Evolutionary conservation across 2,797 vertebrate genomes (phyloP).

Genomic region (Geotria australis): DNA sequence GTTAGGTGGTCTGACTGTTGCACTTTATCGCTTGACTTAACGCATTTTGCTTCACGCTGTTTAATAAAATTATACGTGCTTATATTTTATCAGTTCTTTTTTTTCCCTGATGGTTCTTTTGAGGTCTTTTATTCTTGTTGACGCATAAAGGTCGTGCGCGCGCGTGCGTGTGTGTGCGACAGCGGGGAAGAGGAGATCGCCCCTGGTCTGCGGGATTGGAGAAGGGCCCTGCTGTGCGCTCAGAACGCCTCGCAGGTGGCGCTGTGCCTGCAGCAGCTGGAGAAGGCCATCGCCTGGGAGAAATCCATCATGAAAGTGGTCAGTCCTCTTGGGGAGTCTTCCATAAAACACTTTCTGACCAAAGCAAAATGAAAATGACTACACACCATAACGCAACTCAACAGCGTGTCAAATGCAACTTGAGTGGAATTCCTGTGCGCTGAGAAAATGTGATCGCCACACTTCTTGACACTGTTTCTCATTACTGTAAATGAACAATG

Average conservation of each 20-base stretch:
- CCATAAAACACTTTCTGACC: constrained; percentile 7
- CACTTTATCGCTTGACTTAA: too few species aligned
- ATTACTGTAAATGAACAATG: too few species aligned
- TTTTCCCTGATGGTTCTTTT: constrained; percentile 6
- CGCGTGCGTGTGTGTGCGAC: constrained; percentile 3
- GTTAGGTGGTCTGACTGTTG: too few species aligned
- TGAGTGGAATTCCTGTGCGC: too few species aligned
- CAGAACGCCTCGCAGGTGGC: constrained; percentile 81
- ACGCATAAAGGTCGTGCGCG: background rate
- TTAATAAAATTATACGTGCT: too few species aligned
- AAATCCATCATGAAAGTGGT: constrained; percentile 99
- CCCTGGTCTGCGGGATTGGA: constrained; percentile 85
- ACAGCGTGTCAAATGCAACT: too few species aligned
- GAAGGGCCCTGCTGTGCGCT: constrained; percentile 62
- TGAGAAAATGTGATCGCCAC: too few species aligned
- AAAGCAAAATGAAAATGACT: too few species aligned
- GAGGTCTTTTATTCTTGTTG: constrained; percentile 6
- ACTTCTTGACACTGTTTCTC: too few species aligned
- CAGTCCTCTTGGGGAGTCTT: constrained; percentile 16
- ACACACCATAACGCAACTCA: too few species aligned
- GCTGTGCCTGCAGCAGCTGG: constrained; percentile 90
- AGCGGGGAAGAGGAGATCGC: constrained; percentile 91
- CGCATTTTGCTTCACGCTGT: too few species aligned
- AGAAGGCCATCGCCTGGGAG: constrained; percentile 98
- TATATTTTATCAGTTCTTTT: too few species aligned